Base-by-base conservation (phyloP, 2,888 invertebrate species). In the Prostheceraeus crozeri region DNA sequence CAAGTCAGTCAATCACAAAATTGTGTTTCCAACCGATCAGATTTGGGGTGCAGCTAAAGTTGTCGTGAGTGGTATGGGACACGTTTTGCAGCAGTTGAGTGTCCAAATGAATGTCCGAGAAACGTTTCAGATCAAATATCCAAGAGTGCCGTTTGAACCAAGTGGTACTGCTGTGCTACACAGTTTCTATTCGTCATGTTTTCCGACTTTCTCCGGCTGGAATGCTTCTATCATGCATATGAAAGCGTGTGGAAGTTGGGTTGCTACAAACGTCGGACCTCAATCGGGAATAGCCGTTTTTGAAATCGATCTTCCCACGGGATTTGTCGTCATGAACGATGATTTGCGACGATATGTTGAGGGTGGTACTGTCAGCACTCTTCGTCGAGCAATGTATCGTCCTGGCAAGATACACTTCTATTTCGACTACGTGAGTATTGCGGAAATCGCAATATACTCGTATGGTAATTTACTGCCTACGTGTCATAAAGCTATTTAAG, bases 11-110 rank as follows among this genome's bases (percentile, higher is more conserved):
- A n/a, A n/a, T n/a, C n/a, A n/a, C 19, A 19, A 16, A 11, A 11
- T 31, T 35, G 3, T 21, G 23, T 30, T 58, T 27, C 59, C 59
- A 1, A 27, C 78, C 74, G 87, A 87, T 0, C 84, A 85, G 70
- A 89, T 89, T 52, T 90, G 89, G 87, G 90, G 90, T 69, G 88
- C 88, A 0, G 86, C 90, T 45, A 87, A 87, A 77, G 87, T 90
- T 51, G 85, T 87, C 68, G 89, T 87, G 0, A 85, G 84, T 71
- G 91, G 91, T 63, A 85, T 87, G 1, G 90, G 91, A 16, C 87
- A 85, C 77, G 89, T 89, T 3, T 84, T 91, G 68, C 80, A 91
- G 64, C 90, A 91, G 79, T 25, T 62, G 28, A 48, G 53, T 21
- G 63, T 63, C 35, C 21, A 48, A n/a, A 35, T 53, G 19, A 55